phyloP scores from a whole-genome alignment of 2,888 invertebrate genomes.

The Rhagophthalmus giganteus region DNA sequence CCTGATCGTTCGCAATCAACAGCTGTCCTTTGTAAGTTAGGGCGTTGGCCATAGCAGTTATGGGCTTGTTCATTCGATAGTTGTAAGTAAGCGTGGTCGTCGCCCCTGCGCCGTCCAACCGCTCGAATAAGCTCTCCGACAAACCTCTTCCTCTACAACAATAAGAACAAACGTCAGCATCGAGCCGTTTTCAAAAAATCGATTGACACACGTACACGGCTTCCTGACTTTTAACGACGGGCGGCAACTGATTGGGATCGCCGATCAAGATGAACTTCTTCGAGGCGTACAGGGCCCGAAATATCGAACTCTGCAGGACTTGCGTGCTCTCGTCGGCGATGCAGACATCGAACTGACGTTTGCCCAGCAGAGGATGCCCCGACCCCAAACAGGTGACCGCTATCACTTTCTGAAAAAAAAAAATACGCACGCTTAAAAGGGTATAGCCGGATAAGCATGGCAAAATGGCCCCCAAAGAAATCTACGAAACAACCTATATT shows the following conservation, averaged over 20 bases:
- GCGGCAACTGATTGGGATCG: constrained; percentile 92
- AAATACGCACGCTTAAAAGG: too few species aligned
- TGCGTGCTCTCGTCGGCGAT: constrained; percentile 96
- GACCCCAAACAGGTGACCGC: constrained; percentile 90
- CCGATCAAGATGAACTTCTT: constrained; percentile 88
- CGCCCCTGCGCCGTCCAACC: constrained; percentile 67
- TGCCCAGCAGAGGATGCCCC: constrained; percentile 74
- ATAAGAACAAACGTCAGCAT: too few species aligned
- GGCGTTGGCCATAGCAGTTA: constrained; percentile 81
- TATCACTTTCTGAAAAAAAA: constrained; percentile 68
- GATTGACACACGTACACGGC: constrained; percentile 87
- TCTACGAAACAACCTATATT: too few species aligned
- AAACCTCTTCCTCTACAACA: constrained; percentile 70
- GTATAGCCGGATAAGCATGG: too few species aligned
- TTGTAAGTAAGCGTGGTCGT: constrained; percentile 76
- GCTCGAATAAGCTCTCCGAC: constrained; percentile 81
- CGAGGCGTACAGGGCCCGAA: constrained; percentile 81
- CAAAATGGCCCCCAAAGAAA: too few species aligned
- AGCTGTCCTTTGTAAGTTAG: constrained; percentile 79
- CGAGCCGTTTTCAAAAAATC: neutral
- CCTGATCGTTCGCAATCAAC: constrained; percentile 68
- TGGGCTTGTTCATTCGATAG: constrained; percentile 88
- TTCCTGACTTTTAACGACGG: constrained; percentile 74
- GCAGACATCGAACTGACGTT: constrained; percentile 81
- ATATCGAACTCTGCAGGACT: constrained; percentile 78